Base-by-base conservation (phyloP, 2,113 vertebrate genomes). In the Xiphophorus maculatus region DNA sequence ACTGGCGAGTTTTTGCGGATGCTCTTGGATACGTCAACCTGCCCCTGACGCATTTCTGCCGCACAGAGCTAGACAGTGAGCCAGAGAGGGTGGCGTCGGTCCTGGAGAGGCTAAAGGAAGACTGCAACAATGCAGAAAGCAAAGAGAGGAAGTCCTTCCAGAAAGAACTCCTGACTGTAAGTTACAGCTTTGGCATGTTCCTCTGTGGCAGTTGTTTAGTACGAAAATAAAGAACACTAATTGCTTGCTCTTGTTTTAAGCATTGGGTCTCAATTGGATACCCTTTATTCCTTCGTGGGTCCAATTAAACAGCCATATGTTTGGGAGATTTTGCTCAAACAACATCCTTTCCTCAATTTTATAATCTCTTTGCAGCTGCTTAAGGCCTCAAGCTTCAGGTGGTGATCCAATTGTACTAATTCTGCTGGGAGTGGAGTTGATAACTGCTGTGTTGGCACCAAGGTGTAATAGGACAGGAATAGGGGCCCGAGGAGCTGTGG, bases 101-200 rank as follows among this genome's bases (percentile, higher is more conserved):
- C 3, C 90, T 99, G 86, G 98, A 99, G 80, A 98, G 94, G 90
- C 92, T 99, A 69, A 99, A 99, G 89, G 98, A 99, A 74, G 97
- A 99, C 83, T 99, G 97, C 83, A 98, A 97, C 91, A 96, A 94
- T 65, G 68, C 93, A 0, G 97, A 98, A 68, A 94, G 88, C 90
- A 97, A 96, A 70, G 97, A 97, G 73, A 96, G 94, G 58, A 99
- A 98, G 71, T 98, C 97, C 40, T 99, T 99, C 87, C 98, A 99
- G 94, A 99, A 99, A 84, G 97, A 99, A 79, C 95, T 99, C 37
- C 95, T 99, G 90, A 95, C 92, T 71, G 98, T 99, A 85, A 95
- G 97, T 93, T 64, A 51, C 62, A 69, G 33, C 65, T 12, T 74
- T 79, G 66, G 76, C 44, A 67, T 66, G 32, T 27, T 66, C 64